Evolutionary conservation across 2,888 invertebrate species (phyloP).

Genomic region (Cryptocephalus primarius): DNA sequence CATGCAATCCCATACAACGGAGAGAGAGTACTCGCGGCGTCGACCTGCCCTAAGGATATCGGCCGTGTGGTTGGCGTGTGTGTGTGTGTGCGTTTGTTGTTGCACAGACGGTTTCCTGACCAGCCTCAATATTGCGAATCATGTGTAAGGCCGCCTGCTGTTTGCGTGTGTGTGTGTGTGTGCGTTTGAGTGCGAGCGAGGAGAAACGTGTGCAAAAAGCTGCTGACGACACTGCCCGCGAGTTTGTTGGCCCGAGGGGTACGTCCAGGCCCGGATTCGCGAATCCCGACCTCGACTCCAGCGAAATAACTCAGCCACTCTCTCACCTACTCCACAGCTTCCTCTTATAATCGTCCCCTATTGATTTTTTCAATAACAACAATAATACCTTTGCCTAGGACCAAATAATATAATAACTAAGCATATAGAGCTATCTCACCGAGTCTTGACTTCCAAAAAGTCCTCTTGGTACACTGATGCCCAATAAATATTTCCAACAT

Average conservation of each 20-base stretch:
- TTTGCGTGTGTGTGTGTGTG: constrained; percentile 1
- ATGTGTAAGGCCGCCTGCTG: constrained; percentile 27
- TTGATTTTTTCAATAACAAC: too few relatives aligned
- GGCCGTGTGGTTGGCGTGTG: constrained; percentile 26
- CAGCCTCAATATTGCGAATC: constrained; percentile 36
- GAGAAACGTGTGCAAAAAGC: constrained; percentile 30
- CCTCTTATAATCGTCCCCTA: too few relatives aligned
- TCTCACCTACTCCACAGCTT: too few relatives aligned
- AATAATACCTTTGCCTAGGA: too few relatives aligned
- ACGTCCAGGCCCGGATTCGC: constrained; percentile 9
- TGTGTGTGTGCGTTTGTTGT: constrained; percentile 12
- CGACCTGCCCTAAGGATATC: constrained; percentile 37
- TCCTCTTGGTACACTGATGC: too few relatives aligned
- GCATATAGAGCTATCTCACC: too few relatives aligned
- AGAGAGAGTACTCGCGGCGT: constrained; percentile 4
- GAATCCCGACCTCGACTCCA: constrained; percentile 25
- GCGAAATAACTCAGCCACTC: background rate
- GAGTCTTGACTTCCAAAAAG: too few relatives aligned
- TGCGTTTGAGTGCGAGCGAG: constrained; percentile 1
- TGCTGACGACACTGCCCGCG: constrained; percentile 18
- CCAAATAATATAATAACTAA: too few relatives aligned
- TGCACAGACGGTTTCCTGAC: constrained; percentile 21
- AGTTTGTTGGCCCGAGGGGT: constrained; percentile 16
- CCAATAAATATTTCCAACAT: too few relatives aligned
- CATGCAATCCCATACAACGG: too few relatives aligned